Base-by-base conservation (phyloP, 2,888 invertebrate genomes). In the Tenthredo livida region DNA sequence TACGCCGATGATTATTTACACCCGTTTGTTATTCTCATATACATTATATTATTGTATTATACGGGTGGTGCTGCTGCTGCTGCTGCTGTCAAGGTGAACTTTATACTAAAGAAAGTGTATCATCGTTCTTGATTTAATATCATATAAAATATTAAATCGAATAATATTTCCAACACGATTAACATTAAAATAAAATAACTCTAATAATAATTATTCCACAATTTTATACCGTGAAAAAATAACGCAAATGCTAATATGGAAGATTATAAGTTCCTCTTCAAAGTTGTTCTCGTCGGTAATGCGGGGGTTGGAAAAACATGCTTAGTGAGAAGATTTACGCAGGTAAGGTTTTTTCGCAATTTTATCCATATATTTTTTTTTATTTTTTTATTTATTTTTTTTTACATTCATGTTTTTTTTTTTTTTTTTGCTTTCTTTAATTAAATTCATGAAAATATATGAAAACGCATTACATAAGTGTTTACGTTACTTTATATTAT, bases 301-400 rank as follows among this genome's bases (percentile, higher is more conserved):
- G 99, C 99, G 88, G 99, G 99, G 85, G 99, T 99, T 88, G 99
- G 99, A 33, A 99, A 99, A 94, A 99, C 99, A 84, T 99, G 99
- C 94, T 95, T 99, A 85, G 99, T 99, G 85, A 95, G 99, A 88
- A 95, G 99, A 90, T 99, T 99, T 93, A 99, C 99, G 65, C 99
- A 99, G 95, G 96, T 96, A 92, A 89, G 5, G 10, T 3, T 84
- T 84, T 37, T 37, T 67, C 15, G 1, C 47, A 70, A 29, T 10
- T 77, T 29, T 37, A n/a, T n/a, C n/a, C n/a, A n/a, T n/a, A n/a
- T n/a, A n/a, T 37, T 7, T 50, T 25, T 54, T 25, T 17, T 10
- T 15, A 47, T 7, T 77, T 29, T 54, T 4, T 33, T 4, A 33
- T 29, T 29, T 29, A 3, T 50, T 25, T 54, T 25, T 29, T 10